phyloP scores from a whole-genome alignment of 2,888 invertebrate genomes.

The Mallateleia sp. region DNA sequence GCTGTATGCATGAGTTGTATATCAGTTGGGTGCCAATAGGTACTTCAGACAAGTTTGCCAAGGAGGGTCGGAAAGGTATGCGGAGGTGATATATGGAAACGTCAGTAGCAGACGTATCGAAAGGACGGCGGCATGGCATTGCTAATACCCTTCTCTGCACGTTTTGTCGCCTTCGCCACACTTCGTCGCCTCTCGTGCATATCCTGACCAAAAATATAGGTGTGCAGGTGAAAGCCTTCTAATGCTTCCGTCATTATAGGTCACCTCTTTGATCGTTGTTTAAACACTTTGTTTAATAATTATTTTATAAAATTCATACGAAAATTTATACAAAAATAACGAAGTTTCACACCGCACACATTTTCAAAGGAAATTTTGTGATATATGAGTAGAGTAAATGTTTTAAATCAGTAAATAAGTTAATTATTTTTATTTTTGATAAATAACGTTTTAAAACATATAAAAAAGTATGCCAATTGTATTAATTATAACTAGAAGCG shows the following conservation, averaged over 20 bases:
- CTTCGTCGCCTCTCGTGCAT: constrained; percentile 81
- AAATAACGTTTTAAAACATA: too few relatives aligned
- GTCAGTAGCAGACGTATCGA: constrained; percentile 89
- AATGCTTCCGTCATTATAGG: constrained; percentile 22
- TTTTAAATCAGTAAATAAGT: too few relatives aligned
- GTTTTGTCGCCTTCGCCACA: constrained; percentile 86
- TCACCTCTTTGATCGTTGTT: not conserved
- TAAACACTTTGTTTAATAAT: too few relatives aligned
- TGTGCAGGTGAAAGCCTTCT: constrained; percentile 12
- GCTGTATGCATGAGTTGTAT: constrained; percentile 64
- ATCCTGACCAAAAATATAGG: constrained; percentile 61
- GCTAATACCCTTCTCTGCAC: constrained; percentile 79
- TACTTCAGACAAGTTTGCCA: constrained; percentile 86
- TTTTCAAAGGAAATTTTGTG: too few relatives aligned
- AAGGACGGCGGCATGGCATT: constrained; percentile 82
- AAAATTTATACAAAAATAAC: too few relatives aligned
- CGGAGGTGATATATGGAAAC: constrained; percentile 88
- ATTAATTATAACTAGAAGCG: too few relatives aligned
- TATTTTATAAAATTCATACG: too few relatives aligned
- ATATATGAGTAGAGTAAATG: too few relatives aligned
- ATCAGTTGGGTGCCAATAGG: constrained; percentile 86
- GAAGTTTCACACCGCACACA: too few relatives aligned
- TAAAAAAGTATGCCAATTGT: too few relatives aligned
- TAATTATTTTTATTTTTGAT: too few relatives aligned
- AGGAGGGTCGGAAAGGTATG: constrained; percentile 77